These are phyloP conservation scores for Nomada fabriciana DNA, from an alignment of 2,888 invertebrate species.

Conservation along the genomic window DNA sequence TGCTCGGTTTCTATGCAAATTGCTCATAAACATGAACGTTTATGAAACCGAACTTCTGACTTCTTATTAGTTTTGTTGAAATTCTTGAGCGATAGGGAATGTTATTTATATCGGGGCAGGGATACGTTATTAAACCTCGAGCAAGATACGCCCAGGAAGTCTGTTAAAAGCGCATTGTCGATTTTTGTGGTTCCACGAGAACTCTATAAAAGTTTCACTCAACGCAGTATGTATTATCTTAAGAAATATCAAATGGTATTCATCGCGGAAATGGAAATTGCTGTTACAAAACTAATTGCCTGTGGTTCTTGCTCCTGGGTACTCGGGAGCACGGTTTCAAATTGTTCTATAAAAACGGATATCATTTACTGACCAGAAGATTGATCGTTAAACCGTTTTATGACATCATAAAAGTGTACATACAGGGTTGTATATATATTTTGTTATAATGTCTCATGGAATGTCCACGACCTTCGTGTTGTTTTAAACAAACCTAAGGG, in stretches of 20 bases:
- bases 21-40: background rate
- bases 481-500: background rate
- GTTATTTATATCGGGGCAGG: background rate
- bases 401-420: background rate
- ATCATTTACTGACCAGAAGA: background rate
- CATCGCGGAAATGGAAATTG: background rate
- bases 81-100: background rate
- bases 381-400: slow-evolving; percentile 6
- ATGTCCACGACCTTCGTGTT: background rate
- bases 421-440: background rate
- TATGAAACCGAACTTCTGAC: background rate
- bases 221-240: background rate
- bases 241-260: background rate
- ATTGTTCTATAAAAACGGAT: background rate
- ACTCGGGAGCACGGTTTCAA: background rate
- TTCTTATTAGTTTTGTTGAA: background rate
- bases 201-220: background rate
- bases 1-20: background rate
- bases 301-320: background rate
- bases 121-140: background rate
- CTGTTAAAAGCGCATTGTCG: background rate
- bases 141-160: background rate
- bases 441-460: background rate
- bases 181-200: background rate
- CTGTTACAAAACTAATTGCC: background rate